Conservation (phyloP, 2,888 invertebrate species). For the Pteria penguin region DNA sequence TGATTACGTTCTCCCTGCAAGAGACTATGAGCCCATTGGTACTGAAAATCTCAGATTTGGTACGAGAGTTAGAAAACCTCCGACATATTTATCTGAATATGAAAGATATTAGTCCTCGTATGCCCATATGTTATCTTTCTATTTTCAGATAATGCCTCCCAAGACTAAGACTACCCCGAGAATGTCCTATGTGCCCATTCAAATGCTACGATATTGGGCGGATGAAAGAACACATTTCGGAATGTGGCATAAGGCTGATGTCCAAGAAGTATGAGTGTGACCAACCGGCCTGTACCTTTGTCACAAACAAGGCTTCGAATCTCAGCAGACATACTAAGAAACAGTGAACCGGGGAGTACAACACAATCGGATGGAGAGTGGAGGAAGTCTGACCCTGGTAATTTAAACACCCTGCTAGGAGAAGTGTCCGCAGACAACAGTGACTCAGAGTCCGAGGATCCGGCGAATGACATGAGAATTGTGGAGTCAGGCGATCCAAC, state of each 20-base stretch:
- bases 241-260: background rate
- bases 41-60: background rate
- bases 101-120: background rate
- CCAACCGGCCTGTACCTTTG: background rate
- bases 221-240: background rate
- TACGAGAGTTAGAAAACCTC: background rate
- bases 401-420: background rate
- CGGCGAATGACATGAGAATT: no score
- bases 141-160: background rate
- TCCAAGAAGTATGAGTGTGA: background rate
- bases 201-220: background rate
- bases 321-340: background rate
- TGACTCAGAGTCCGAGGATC: no score
- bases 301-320: background rate
- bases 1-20: background rate
- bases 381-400: background rate
- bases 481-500: no score
- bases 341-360: no score
- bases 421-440: background rate
- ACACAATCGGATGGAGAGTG: slow-evolving; percentile 10
- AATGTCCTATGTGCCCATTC: slow-evolving; percentile 8
- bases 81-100: background rate
- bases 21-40: background rate
- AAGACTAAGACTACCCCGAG: background rate
- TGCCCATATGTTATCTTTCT: background rate